phyloP scores from a whole-genome alignment of 1,140 invertebrate species.

The Zaprionus nigranus region DNA sequence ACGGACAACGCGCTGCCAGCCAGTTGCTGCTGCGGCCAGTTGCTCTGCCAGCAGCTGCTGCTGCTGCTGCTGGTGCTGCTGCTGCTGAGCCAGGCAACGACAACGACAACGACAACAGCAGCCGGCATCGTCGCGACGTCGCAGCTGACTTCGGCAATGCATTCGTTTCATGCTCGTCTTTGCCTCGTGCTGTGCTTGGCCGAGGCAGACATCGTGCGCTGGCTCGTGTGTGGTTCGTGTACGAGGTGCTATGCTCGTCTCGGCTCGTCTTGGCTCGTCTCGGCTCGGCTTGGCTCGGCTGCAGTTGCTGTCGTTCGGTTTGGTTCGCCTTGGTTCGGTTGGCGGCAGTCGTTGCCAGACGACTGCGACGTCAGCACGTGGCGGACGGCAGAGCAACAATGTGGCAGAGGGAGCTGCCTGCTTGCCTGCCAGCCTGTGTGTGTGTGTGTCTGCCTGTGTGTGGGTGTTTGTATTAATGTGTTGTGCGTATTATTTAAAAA shows the following conservation, averaged over 20 bases:
- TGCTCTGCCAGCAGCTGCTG: constrained; percentile 23
- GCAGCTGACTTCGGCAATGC: neutral
- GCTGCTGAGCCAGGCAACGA: constrained; percentile 6
- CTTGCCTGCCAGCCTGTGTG: neutral
- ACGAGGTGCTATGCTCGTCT: neutral
- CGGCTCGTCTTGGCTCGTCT: neutral
- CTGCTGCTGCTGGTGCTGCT: too few species aligned
- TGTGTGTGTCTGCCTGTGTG: constrained; percentile 6
- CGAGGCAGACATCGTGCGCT: neutral
- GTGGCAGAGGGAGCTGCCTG: neutral
- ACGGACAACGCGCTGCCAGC: constrained; percentile 49
- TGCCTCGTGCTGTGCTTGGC: neutral
- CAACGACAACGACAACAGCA: constrained; percentile 13
- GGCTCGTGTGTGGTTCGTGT: neutral
- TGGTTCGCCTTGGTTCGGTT: neutral
- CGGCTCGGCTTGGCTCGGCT: neutral
- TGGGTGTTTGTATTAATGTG: constrained; percentile 59
- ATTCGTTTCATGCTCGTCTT: neutral
- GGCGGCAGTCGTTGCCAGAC: constrained; percentile 25
- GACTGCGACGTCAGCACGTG: constrained; percentile 51
- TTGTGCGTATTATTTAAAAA: constrained; percentile 77
- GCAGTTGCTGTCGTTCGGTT: neutral
- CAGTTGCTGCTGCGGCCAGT: constrained; percentile 10
- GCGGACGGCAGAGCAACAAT: constrained; percentile 21
- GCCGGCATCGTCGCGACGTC: neutral